Conservation (phyloP, 2,888 invertebrate species). For the Cosmia pyralina region DNA sequence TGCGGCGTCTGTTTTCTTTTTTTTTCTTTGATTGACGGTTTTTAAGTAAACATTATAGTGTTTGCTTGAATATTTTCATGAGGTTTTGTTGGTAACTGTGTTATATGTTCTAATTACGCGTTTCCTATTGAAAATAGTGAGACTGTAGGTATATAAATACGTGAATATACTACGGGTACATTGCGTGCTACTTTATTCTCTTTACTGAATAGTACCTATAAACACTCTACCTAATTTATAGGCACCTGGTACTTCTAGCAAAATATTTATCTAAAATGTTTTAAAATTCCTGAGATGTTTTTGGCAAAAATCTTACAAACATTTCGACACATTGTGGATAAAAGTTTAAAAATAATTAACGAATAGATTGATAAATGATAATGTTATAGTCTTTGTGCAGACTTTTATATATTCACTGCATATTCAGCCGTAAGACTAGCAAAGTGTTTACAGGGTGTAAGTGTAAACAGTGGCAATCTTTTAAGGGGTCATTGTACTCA, state of each 20-base stretch:
- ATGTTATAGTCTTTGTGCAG: background rate
- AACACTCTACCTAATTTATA: slow-evolving; percentile 49
- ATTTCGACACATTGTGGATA: background rate
- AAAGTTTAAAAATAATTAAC: background rate
- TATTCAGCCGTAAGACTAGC: background rate
- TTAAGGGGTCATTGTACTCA: too few species aligned
- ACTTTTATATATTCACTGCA: slow-evolving; percentile 1
- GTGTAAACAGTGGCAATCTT: too few species aligned
- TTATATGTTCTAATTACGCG: background rate
- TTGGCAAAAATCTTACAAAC: slow-evolving; percentile 15
- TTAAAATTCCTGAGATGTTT: slow-evolving; percentile 23
- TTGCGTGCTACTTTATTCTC: slow-evolving; percentile 27
- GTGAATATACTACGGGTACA: background rate
- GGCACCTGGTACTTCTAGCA: slow-evolving; percentile 21
- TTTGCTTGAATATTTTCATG: background rate
- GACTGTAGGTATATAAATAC: background rate
- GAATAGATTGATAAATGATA: background rate
- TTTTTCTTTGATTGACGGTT: slow-evolving; percentile 21
- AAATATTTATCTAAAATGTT: slow-evolving; percentile 37
- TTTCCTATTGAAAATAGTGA: background rate
- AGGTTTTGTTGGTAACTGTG: background rate
- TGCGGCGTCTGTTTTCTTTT: slow-evolving; percentile 37
- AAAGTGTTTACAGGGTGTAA: too few species aligned
- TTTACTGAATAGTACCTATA: slow-evolving; percentile 18
- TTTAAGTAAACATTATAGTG: slow-evolving; percentile 19